Evolutionary conservation across 2,888 invertebrate species (phyloP).

Genomic region (Oligia latruncula): DNA sequence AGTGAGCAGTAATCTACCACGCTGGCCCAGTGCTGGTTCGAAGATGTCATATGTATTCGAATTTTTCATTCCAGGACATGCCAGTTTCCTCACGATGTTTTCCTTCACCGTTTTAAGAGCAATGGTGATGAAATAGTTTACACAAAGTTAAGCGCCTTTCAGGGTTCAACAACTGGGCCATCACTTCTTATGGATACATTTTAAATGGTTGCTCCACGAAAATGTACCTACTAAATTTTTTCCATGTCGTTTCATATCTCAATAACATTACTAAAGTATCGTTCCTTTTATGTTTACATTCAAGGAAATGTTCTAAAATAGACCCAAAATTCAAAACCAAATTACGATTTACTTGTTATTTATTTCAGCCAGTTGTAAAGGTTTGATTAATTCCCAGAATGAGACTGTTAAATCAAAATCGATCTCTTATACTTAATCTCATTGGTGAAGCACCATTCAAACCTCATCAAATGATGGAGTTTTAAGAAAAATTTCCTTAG

Average conservation of each 20-base stretch:
- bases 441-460: conserved; percentile 73
- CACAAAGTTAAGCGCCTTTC: neutral
- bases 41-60: neutral
- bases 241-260: neutral
- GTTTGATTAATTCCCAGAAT: neutral
- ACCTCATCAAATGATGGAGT: conserved; percentile 75
- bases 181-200: neutral
- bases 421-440: conserved; percentile 48
- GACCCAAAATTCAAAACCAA: neutral
- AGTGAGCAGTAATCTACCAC: neutral
- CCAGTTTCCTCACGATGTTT: neutral
- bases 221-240: neutral
- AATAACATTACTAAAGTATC: neutral
- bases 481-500: conserved; percentile 69
- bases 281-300: neutral
- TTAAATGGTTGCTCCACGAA: neutral
- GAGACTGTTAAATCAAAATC: conserved; percentile 7
- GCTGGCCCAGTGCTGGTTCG: neutral
- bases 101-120: neutral
- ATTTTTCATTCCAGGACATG: neutral
- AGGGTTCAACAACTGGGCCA: neutral
- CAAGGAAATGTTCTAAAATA: neutral
- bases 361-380: neutral
- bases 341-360: conserved; percentile 1
- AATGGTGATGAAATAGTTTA: neutral